Conservation (phyloP, 2,113 vertebrate species). For the Microcebus lehilahytsara region DNA sequence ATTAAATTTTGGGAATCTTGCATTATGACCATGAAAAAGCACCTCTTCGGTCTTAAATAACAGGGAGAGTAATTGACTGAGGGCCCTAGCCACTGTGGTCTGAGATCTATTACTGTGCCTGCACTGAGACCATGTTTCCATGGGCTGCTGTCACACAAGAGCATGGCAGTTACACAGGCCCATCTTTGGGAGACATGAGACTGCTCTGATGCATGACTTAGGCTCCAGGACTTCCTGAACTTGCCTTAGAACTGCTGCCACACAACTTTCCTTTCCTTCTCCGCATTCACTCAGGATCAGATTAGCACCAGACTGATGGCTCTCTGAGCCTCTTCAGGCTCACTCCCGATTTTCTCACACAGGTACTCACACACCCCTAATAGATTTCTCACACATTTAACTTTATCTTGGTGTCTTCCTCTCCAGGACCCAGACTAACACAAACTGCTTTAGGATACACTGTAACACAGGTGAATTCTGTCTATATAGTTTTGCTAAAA, state of each 20-base stretch:
- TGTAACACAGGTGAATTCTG: not conserved
- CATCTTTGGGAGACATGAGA: not conserved
- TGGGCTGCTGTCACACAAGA: not conserved
- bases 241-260: not conserved
- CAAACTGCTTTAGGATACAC: not conserved
- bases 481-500: not conserved
- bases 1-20: not conserved
- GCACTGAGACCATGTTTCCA: not conserved
- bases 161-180: not conserved
- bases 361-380: not conserved
- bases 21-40: not conserved
- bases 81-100: not conserved
- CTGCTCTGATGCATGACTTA: not conserved
- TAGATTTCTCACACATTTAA: not conserved
- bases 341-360: not conserved
- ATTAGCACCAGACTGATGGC: not conserved
- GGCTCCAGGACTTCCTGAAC: not conserved
- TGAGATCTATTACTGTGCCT: not conserved
- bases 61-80: not conserved
- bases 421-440: not conserved
- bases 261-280: not conserved
- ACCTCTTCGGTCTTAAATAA: not conserved
- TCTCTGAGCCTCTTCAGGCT: not conserved
- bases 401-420: not conserved
- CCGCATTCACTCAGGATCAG: not conserved